Evolutionary conservation across 2,113 vertebrate species (phyloP), one percentile per base, ranked within the genome.

Genomic region (Illadopsis cleaveri): DNA sequence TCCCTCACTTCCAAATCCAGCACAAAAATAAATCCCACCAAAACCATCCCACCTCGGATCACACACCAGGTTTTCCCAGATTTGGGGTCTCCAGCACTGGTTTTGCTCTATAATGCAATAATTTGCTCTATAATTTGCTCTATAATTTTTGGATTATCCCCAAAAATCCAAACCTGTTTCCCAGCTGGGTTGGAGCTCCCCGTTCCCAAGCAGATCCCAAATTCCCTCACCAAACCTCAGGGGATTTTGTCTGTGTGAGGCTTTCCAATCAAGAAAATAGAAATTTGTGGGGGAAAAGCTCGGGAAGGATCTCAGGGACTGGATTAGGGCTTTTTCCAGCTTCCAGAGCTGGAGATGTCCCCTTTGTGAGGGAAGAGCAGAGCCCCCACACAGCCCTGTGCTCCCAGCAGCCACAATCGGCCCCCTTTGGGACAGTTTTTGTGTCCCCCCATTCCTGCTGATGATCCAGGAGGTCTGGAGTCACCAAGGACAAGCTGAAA

Each of bases 371-470:
- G 72, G 58, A 64, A 61, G 54, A 48, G 65, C 57, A 5, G 27
- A 10, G 31, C 40, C 53, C 69, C 24, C 48, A 16, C 11, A 53
- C 85, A 30, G n/a, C 75, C 68, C 85, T 28, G 44, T 42, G 76
- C 3, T 4, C 42, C 40, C 57, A 33, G n/a, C 17, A 5, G 21
- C 27, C 15, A 0, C 9, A 48, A 47, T 47, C 77, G n/a, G 21
- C 68, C 81, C 5, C 0, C 0, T 20, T 54, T 28, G 2, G 61
- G 79, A 24, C 38, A 56, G 21, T 0, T 50, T 57, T 35, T 53
- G 47, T 31, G 18, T 16, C 37, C 60, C 54, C 27, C 56, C 33
- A 13, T 9, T 33, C 38, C 66, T 44, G 11, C 89, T 60, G 5
- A 0, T 7, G 2, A 56, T 30, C 61, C 16, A 53, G 69, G 60